Percentiles rank a stretch among this genome's conserved stretches.
These are phyloP conservation scores for Folsomia manolachei DNA, from an alignment of 2,888 invertebrate species.

Conservation along the genomic window DNA sequence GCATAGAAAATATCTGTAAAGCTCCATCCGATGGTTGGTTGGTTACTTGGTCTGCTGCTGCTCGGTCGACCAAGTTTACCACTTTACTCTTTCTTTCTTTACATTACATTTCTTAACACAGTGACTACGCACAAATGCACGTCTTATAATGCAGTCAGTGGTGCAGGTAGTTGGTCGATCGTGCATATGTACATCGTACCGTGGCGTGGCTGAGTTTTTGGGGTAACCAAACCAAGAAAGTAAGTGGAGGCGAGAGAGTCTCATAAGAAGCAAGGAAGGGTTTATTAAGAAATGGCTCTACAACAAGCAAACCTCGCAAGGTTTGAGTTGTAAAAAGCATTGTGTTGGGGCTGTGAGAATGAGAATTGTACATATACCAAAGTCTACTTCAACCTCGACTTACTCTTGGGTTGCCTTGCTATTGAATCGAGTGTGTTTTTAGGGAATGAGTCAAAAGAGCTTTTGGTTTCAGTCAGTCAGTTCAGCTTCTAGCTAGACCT, in stretches of 20 bases:
- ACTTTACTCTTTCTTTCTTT: too few species aligned
- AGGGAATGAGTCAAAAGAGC: too few species aligned
- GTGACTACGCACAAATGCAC: background rate
- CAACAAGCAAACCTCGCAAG: background rate
- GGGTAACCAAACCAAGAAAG: conserved; percentile 2
- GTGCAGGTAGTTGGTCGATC: conserved; percentile 17
- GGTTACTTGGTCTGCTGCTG: background rate
- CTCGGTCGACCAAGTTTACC: background rate
- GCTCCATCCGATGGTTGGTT: too few species aligned
- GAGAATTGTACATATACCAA: background rate
- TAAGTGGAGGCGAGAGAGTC: background rate
- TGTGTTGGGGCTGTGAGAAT: background rate
- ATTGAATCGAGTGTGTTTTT: conserved; percentile 4
- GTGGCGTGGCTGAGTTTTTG: too few species aligned
- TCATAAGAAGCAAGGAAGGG: background rate
- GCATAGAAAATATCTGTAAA: too few species aligned
- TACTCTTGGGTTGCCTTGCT: background rate
- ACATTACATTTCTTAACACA: too few species aligned
- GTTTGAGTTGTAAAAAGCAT: background rate
- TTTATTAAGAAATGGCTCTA: background rate
- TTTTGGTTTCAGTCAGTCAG: background rate
- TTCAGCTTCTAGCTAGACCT: too few species aligned
- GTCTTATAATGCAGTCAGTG: background rate
- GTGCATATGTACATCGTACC: too few species aligned
- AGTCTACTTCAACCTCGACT: background rate